Evolutionary conservation across 2,113 vertebrate genomes (phyloP).

Genomic region (Gymnarchus niloticus): DNA sequence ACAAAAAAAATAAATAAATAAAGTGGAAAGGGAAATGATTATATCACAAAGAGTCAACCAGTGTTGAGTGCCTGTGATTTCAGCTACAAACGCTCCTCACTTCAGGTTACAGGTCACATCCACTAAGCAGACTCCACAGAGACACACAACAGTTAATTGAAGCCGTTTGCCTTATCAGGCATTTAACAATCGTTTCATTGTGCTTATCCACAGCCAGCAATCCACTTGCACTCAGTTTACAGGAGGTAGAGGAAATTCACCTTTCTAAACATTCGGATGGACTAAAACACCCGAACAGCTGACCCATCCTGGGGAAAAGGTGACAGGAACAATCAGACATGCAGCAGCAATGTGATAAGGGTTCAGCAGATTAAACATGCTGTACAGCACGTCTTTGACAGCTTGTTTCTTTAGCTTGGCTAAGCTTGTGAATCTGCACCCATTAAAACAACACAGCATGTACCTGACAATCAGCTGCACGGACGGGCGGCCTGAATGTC

Average conservation of each 20-base stretch:
- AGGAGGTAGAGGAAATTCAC: not conserved
- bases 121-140: not conserved
- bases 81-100: not conserved
- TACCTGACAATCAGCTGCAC: not conserved
- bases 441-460: constrained; percentile 6
- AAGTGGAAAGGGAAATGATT: not conserved
- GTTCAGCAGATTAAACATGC: not conserved
- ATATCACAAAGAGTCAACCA: not conserved
- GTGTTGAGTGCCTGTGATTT: not conserved
- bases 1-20: not conserved
- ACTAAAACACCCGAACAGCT: not conserved
- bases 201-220: not conserved
- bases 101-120: not conserved
- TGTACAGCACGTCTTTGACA: not conserved
- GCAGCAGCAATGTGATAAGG: not conserved
- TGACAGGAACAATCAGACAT: not conserved
- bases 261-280: not conserved
- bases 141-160: not conserved
- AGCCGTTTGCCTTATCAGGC: not conserved
- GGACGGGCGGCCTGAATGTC: not conserved
- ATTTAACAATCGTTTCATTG: not conserved
- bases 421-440: not conserved
- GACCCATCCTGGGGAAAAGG: not conserved
- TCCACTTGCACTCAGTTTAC: not conserved
- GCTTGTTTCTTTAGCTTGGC: not conserved